Base-by-base conservation (phyloP, 2,888 invertebrate species). In the Sussaba pulchella region DNA sequence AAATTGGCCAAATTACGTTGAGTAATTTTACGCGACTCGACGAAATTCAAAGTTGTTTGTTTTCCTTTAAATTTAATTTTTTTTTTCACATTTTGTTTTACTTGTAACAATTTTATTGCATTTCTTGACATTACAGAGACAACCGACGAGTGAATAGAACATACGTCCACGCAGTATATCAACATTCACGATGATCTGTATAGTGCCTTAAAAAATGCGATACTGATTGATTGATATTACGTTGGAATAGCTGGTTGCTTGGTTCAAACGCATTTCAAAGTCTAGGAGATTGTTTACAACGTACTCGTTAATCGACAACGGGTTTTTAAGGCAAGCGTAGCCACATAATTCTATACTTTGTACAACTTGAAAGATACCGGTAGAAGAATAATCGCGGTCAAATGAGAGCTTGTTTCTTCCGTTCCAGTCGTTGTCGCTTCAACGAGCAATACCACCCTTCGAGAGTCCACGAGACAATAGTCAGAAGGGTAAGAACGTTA, bases 401-500 rank as follows among this genome's bases (percentile, higher is more conserved):
- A 31, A 12, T 4, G n/a, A 2, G 26, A 17, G 54, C 17, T 4
- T 70, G 1, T 61, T 36, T 21, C 0, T 52, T 71, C 4, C 39
- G 14, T n/a, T 64, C 71, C 19, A 66, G 31, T 41, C 47, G 54
- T 50, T 61, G 43, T 41, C 24, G 73, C 64, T 78, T 86, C 57
- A 78, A 82, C 50, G 73, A 86, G 3, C 80, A 80, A 6, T 86
- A 73, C 31, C 91, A 93, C 83, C 93, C 93, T 85, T 96, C 95
- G 4, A 94, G 76, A 1, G 93, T 93, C 96, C 96, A 96, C 1
- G 94, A 94, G 9, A 94, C 88, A 0, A 94, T 94, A 0, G 95
- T 95, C 4, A 94, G 83, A 90, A 94, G 95, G 0, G 95, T 95
- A 86, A 95, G 93, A 39, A 95, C 93, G 84, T 96, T 95, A 1